phyloP scores from a whole-genome alignment of 2,888 invertebrate species.

The Xestia c-nigrum region DNA sequence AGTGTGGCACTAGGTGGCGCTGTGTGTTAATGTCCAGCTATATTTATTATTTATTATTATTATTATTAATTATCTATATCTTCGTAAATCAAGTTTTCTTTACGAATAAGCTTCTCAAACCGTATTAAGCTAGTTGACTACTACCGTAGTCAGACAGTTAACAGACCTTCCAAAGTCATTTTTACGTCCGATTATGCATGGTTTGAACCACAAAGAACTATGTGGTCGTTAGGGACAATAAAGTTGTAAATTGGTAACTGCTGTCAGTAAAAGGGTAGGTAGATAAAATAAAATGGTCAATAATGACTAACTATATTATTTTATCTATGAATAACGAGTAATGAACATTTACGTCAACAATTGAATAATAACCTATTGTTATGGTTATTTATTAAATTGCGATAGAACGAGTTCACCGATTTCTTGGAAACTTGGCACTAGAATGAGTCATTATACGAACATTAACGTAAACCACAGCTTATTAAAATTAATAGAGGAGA shows the following conservation, averaged over 20 bases:
- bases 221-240: neutral
- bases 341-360: conserved; percentile 7
- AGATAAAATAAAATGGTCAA: neutral
- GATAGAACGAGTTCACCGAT: conserved; percentile 5
- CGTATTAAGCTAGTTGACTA: too few relatives aligned
- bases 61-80: too few relatives aligned
- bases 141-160: too few relatives aligned
- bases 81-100: neutral
- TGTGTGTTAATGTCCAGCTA: too few relatives aligned
- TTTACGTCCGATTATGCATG: neutral
- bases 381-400: conserved; percentile 18
- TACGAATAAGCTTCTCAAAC: neutral
- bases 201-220: neutral
- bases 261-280: neutral
- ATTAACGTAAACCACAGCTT: conserved; percentile 36
- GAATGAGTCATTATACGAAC: conserved; percentile 17
- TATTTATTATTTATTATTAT: too few relatives aligned
- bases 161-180: neutral
- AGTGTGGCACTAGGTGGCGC: too few relatives aligned
- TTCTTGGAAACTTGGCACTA: conserved; percentile 46
- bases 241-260: neutral
- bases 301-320: neutral
- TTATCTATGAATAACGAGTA: conserved; percentile 7
- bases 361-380: conserved; percentile 22
- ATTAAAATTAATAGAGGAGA: conserved; percentile 35